Percentiles rank a stretch among this genome's conserved stretches.
Evolutionary conservation across 2,797 vertebrate genomes (phyloP).

Genomic region (Chlorospingus flavigularis): DNA sequence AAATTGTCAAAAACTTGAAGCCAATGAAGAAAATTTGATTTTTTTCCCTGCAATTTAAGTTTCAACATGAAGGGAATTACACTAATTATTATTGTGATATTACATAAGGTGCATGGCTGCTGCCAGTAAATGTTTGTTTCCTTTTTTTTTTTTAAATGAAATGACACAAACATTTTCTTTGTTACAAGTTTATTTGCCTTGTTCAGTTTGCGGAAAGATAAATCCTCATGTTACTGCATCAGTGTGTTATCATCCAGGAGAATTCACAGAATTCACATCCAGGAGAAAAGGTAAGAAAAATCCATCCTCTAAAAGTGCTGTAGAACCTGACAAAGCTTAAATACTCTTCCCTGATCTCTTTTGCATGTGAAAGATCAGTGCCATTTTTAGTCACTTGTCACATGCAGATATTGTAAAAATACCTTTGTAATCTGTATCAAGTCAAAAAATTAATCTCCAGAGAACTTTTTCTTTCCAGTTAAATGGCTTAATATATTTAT

Average conservation of each 20-base stretch:
- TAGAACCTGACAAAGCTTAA: background rate
- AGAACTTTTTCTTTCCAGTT: background rate
- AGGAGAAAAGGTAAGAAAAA: background rate
- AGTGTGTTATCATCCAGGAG: background rate
- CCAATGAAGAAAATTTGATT: background rate
- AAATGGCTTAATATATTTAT: background rate
- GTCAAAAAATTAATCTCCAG: background rate
- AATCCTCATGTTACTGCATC: background rate
- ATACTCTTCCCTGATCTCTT: background rate
- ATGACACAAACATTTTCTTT: background rate
- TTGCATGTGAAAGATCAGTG: background rate
- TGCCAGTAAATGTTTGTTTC: background rate
- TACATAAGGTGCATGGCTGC: background rate
- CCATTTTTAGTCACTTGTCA: background rate
- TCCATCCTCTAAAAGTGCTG: background rate
- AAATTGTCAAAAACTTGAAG: background rate
- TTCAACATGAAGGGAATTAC: conserved; percentile 8
- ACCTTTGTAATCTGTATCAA: background rate
- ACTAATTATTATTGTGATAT: background rate
- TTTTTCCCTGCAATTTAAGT: background rate
- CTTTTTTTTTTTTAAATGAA: background rate
- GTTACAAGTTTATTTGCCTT: background rate
- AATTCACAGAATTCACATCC: background rate
- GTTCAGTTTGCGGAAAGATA: background rate
- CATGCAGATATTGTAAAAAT: background rate